These are phyloP conservation scores for Sebastes umbrosus DNA, from an alignment of 2,797 vertebrate genomes.

Conservation along the genomic window DNA sequence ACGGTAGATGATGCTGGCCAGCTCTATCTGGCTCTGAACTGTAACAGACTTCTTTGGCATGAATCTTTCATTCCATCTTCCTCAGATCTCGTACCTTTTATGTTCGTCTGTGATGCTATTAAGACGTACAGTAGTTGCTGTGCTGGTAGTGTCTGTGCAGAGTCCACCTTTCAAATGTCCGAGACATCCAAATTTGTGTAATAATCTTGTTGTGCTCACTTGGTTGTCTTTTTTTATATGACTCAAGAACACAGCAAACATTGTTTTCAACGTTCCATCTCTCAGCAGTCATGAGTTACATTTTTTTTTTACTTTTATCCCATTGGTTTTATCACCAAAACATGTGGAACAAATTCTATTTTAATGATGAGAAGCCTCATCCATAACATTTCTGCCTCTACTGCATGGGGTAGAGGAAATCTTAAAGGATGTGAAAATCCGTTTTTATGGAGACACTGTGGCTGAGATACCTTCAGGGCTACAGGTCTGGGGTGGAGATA, in stretches of 20 bases:
- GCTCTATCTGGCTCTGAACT: conserved; percentile 7
- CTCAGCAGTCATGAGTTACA: conserved; percentile 21
- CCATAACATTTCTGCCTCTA: not conserved
- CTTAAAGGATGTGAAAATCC: not conserved
- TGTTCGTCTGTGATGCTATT: not conserved
- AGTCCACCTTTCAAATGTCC: not conserved
- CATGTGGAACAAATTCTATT: not conserved
- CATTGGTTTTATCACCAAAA: not conserved
- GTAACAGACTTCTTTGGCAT: not conserved
- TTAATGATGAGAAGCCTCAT: not conserved
- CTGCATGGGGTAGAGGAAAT: not conserved
- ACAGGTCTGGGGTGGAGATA: not conserved
- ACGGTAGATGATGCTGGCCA: not conserved
- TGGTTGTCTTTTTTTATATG: not conserved
- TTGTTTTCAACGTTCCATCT: conserved; percentile 15
- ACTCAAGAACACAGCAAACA: conserved; percentile 28
- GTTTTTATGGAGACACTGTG: not conserved
- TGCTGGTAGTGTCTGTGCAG: not conserved
- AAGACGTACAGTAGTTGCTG: not conserved
- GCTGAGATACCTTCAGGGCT: not conserved
- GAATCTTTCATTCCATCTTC: conserved; percentile 14
- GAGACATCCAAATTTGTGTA: not conserved
- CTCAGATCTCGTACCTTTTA: not conserved
- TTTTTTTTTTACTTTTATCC: not conserved
- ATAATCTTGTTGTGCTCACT: not conserved